Base-by-base conservation (phyloP, 2,888 invertebrate genomes). In the Dioctria rufipes region DNA sequence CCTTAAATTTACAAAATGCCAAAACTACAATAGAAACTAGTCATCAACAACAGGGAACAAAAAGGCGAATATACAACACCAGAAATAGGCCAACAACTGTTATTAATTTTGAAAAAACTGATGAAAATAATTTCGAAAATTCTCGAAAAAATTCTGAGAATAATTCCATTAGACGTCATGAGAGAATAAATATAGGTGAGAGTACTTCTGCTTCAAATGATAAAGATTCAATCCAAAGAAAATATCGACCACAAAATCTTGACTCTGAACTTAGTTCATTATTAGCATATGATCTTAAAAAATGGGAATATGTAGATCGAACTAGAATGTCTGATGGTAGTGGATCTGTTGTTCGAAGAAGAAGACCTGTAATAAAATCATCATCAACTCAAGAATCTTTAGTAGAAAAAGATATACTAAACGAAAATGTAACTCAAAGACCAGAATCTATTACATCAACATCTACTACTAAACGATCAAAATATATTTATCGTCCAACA, bases 221-320 rank as follows among this genome's bases (percentile, higher is more conserved):
- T 25, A 25, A 25, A 25, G 25, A 25, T 25, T 25, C 25, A 25
- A 2, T 25, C 25, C 1, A 25, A 6, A 86, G 86, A 3, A 85
- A 73, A 0, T 86, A 85, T 69, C 85, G 87, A n/a, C 86, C 86
- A 4, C n/a, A n/a, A n/a, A 81, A 83, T 9, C 81, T 84, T 5
- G 84, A 85, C 65, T 37, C 78, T 5, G 85, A 83, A 0, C 81
- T 86, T 0, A 86, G 87, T 2, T 86, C 87, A 0, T 80, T 86
- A 3, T 58, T 87, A 4, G 84, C 86, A 4, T 83, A 80, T 3
- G 87, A 87, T 83, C 83, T 82, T 9, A 84, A 84, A 43, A 85
- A 86, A 51, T 71, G 71, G 71, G 51, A 71, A 71, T 71, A n/a
- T 51, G 9, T 71, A 40, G 71, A 54, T 40, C 42, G 39, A 71